Evolutionary conservation across 2,888 invertebrate genomes (phyloP), one percentile per base, ranked within the genome.

Genomic region (Tachina fera): DNA sequence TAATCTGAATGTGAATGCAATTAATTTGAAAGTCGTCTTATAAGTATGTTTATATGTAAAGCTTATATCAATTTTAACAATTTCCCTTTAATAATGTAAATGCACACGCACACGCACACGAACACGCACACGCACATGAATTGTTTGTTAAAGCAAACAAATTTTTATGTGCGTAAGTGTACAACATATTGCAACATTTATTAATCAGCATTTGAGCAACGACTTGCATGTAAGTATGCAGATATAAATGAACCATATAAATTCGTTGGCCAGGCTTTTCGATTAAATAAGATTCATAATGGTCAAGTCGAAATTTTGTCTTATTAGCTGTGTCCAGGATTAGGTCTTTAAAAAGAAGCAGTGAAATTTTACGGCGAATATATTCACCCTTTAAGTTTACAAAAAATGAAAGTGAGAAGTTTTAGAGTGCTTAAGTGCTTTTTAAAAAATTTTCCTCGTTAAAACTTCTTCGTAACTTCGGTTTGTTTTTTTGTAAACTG

Each of bases 131-230:
- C 11, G 61, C n/a, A 51, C 60, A 11, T 16, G 58, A 3, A 53
- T 14, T 22, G 9, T 14, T 51, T 45, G 8, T 14, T 56, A 10
- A 65, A 65, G 43, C 45, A 47, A 31, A 31, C n/a, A 1, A 11
- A 16, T n/a, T 22, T 47, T 9, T 19, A 41, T 9, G 56, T 49
- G 47, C 22, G 11, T 68, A 49, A 19, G 22, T 22, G 11, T 47
- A 39, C n/a, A 53, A 8, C 45, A 16, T 31, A 75, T 81, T 75
- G 61, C 81, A 75, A 75, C 60, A 81, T 81, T 70, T 39, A 70
- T 61, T 75, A 47, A 56, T 31, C 49, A n/a, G 19, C 19, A 51
- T 22, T 9, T 31, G n/a, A 9, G n/a, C 61, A 22, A 5, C 41
- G n/a, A 39, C 56, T 10, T 76, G 11, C 31, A 31, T 31, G 4